phyloP scores from a whole-genome alignment of 2,888 invertebrate species.

The Drosophila subsilvestris region DNA sequence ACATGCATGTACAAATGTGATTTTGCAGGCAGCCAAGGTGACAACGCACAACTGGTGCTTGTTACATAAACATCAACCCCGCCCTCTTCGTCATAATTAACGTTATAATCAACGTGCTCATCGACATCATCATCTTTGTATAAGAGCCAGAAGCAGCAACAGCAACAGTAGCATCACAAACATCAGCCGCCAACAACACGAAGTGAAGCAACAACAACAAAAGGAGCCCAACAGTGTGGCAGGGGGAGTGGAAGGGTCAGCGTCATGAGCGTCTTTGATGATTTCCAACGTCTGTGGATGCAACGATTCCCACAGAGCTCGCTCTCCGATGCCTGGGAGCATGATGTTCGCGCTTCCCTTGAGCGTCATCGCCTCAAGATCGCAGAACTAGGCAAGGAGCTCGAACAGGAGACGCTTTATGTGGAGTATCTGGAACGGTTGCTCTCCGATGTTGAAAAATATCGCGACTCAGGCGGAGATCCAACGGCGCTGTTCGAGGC shows the following conservation, averaged over 20 bases:
- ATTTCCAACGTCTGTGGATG: slow-evolving; percentile 96
- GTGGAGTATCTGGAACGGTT: slow-evolving; percentile 94
- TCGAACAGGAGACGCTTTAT: slow-evolving; percentile 95
- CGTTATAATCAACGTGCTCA: slow-evolving; percentile 25
- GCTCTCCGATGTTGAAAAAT: slow-evolving; percentile 93
- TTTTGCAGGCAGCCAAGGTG: slow-evolving; percentile 74
- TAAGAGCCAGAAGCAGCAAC: slow-evolving; percentile 11
- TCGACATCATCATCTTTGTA: slow-evolving; percentile 5
- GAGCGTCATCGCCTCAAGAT: slow-evolving; percentile 95
- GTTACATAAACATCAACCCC: slow-evolving; percentile 66
- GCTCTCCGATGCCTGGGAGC: slow-evolving; percentile 96
- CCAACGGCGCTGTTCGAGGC: slow-evolving; percentile 84
- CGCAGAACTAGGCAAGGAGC: slow-evolving; percentile 91
- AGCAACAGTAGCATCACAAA: slow-evolving; percentile 17
- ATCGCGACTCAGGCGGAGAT: slow-evolving; percentile 86
- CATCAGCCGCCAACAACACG: slow-evolving; percentile 22
- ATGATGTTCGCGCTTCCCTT: slow-evolving; percentile 95
- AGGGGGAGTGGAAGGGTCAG: slow-evolving; percentile 42
- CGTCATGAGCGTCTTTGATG: slow-evolving; percentile 93
- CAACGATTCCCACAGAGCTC: slow-evolving; percentile 96
- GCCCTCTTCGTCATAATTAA: slow-evolving; percentile 40
- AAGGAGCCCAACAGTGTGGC: slow-evolving; percentile 18
- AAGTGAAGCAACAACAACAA: slow-evolving; percentile 12
- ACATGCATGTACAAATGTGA: slow-evolving; percentile 26
- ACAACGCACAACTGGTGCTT: slow-evolving; percentile 65